These are phyloP conservation scores for Xiphorhynchus erythropygius DNA, from an alignment of 2,797 vertebrate species.

Conservation along the genomic window DNA sequence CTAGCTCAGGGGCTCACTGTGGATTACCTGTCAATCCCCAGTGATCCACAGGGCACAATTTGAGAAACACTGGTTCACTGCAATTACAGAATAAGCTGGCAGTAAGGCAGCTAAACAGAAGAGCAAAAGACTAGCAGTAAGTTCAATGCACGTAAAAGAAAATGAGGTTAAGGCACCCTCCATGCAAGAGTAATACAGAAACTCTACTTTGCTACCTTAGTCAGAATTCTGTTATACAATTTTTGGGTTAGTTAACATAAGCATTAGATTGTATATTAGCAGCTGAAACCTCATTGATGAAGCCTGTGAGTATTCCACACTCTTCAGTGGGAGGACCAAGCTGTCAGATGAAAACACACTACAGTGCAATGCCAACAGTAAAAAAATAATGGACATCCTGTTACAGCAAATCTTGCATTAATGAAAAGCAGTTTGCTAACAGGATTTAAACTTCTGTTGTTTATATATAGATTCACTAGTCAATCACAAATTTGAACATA, in stretches of 20 bases:
- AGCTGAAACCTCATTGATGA: background rate
- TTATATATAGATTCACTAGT: background rate
- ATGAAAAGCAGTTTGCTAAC: background rate
- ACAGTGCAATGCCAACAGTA: background rate
- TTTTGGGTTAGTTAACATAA: background rate
- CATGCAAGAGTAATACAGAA: background rate
- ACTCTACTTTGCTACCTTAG: background rate
- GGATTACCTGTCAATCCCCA: background rate
- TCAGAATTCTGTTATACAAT: background rate
- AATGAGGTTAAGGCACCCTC: background rate
- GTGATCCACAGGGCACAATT: background rate
- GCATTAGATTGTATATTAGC: background rate
- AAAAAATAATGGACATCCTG: background rate
- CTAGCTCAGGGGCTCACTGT: background rate
- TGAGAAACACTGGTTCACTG: slow-evolving; percentile 63
- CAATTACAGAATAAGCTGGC: slow-evolving; percentile 52
- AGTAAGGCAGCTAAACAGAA: slow-evolving; percentile 42
- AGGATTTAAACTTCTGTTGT: background rate
- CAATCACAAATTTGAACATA: background rate
- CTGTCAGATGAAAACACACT: background rate
- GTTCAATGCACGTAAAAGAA: slow-evolving; percentile 37
- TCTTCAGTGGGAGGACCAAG: background rate
- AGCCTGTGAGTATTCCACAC: background rate
- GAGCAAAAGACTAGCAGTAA: slow-evolving; percentile 41
- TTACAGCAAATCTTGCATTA: background rate